phyloP scores from a whole-genome alignment of 53 echinoderm and acorn worm species.

The Astropecten irregularis region DNA sequence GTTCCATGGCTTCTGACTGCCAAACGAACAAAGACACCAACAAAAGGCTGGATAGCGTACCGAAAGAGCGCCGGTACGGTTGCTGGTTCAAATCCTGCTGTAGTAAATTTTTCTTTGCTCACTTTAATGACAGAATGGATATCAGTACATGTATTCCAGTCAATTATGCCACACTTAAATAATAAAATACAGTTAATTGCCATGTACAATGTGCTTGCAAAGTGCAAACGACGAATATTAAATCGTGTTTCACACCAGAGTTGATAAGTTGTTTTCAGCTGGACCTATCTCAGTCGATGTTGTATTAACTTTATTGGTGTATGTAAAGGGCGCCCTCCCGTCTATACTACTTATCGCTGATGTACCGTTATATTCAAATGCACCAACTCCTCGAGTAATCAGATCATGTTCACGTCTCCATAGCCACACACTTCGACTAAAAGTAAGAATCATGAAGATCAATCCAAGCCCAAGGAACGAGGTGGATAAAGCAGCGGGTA shows the following conservation, averaged over 20 bases:
- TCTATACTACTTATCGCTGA: conserved; percentile 13
- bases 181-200: too few relatives aligned
- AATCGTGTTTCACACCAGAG: conserved; percentile 39
- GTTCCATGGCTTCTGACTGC: too few relatives aligned
- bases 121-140: too few relatives aligned
- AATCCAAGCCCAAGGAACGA: conserved; percentile 83
- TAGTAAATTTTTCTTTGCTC: too few relatives aligned
- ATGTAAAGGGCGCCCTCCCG: conserved; percentile 30
- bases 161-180: too few relatives aligned
- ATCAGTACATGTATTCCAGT: too few relatives aligned
- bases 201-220: too few relatives aligned
- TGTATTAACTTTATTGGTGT: conserved; percentile 24
- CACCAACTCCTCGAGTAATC: conserved; percentile 29
- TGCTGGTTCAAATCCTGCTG: too few relatives aligned
- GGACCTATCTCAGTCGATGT: not conserved
- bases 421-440: conserved; percentile 75
- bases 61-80: too few relatives aligned
- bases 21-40: too few relatives aligned
- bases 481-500: conserved; percentile 77
- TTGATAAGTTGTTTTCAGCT: conserved; percentile 41
- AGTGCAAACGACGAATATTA: too few relatives aligned
- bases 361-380: conserved; percentile 33
- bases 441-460: conserved; percentile 78
- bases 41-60: too few relatives aligned
- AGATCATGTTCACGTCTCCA: conserved; percentile 79